Evolutionary conservation across 1,140 invertebrate genomes (phyloP).

Genomic region (Lucilia cuprina): DNA sequence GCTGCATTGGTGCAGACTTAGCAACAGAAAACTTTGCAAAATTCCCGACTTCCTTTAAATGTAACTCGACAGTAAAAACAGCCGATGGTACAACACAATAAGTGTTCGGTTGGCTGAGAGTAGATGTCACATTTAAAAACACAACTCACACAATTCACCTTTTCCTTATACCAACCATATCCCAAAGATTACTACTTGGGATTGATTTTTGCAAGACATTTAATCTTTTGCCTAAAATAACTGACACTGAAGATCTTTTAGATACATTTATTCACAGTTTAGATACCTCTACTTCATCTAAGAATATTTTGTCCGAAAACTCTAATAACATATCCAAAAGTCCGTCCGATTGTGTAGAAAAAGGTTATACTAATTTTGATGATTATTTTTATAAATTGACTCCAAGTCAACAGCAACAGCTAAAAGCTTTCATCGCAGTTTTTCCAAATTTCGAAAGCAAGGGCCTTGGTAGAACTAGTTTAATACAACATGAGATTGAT

Average conservation of each 20-base stretch:
- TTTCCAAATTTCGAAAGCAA: constrained; percentile 27
- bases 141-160: neutral
- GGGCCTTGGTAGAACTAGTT: constrained; percentile 39
- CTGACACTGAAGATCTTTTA: neutral
- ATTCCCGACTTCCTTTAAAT: neutral
- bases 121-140: neutral
- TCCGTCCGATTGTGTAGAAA: neutral
- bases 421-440: neutral
- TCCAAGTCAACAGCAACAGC: constrained; percentile 5
- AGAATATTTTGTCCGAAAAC: neutral
- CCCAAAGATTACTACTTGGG: constrained; percentile 5
- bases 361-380: neutral
- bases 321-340: neutral
- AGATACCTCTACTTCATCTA: neutral
- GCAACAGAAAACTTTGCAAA: neutral
- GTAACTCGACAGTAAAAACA: neutral
- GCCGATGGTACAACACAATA: neutral
- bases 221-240: constrained; percentile 10
- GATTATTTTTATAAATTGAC: neutral
- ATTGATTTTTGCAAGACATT: constrained; percentile 32
- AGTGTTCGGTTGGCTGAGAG: neutral
- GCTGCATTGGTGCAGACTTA: neutral
- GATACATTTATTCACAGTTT: neutral
- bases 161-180: constrained; percentile 1
- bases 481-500: constrained; percentile 52